Evolutionary conservation across 2,888 invertebrate species (phyloP).

Genomic region (Acleris cristana): DNA sequence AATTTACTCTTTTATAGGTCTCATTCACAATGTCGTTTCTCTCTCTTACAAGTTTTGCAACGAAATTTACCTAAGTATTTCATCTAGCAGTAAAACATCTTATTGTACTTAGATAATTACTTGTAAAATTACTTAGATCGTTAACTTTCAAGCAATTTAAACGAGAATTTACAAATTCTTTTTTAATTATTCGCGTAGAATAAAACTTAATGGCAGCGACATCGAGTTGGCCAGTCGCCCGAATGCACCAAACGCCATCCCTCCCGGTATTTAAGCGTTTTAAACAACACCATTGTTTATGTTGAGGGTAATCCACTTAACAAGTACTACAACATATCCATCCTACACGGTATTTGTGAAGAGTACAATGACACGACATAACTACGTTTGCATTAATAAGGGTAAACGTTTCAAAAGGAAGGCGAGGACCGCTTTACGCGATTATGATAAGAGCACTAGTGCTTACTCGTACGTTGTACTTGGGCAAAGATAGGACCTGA

Average conservation of each 20-base stretch:
- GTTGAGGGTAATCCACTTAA: slow-evolving; percentile 66
- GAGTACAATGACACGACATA: slow-evolving; percentile 53
- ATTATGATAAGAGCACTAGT: slow-evolving; percentile 38
- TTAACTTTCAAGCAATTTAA: too few species aligned
- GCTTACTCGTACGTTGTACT: slow-evolving; percentile 35
- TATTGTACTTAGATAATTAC: too few species aligned
- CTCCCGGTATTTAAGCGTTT: slow-evolving; percentile 57
- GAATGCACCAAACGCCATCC: slow-evolving; percentile 40
- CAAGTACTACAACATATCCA: slow-evolving; percentile 48
- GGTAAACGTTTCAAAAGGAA: slow-evolving; percentile 24
- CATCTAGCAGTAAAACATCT: too few species aligned
- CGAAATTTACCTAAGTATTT: too few species aligned
- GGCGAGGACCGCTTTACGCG: slow-evolving; percentile 30
- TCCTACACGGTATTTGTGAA: slow-evolving; percentile 52
- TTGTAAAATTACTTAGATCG: too few species aligned
- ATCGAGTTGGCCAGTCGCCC: slow-evolving; percentile 23
- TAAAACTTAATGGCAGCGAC: slow-evolving; percentile 3
- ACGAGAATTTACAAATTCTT: too few species aligned
- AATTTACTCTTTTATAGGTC: too few species aligned
- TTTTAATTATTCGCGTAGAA: slow-evolving; percentile 8
- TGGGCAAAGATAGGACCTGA: slow-evolving; percentile 21
- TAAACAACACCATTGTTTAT: slow-evolving; percentile 63
- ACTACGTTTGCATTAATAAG: slow-evolving; percentile 22
- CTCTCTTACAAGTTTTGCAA: too few species aligned
- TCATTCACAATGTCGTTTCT: too few species aligned